A percentile compares a stretch with the other conserved stretches of the same genome.
Evolutionary conservation across 2,113 vertebrate species (phyloP).

Genomic region (Rhinopomastus cyanomelas): DNA sequence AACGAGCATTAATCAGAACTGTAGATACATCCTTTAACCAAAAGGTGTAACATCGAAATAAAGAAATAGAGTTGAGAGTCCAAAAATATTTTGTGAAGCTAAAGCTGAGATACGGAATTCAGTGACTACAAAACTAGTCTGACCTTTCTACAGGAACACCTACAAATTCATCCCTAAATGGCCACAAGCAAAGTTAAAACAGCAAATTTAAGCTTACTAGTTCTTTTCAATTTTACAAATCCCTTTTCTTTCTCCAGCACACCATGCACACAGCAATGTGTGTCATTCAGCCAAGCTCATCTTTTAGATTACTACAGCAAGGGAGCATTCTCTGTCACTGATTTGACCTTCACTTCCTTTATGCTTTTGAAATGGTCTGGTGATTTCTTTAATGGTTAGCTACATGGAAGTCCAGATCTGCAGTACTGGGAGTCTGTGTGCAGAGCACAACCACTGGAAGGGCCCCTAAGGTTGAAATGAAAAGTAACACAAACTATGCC

Average conservation of each 20-base stretch:
- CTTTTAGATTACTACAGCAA: constrained; percentile 14
- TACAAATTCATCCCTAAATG: background rate
- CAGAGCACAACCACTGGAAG: background rate
- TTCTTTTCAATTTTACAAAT: background rate
- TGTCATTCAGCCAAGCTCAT: background rate
- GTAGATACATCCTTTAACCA: background rate
- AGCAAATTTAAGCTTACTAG: background rate
- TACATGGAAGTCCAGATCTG: background rate
- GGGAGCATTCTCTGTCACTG: background rate
- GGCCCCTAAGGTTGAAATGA: background rate
- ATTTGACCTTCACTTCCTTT: constrained; percentile 39
- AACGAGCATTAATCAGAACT: background rate
- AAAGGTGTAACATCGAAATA: background rate
- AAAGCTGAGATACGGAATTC: background rate
- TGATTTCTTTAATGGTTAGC: constrained; percentile 44
- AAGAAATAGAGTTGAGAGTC: background rate
- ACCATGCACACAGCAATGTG: background rate
- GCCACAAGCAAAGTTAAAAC: background rate
- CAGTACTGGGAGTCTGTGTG: background rate
- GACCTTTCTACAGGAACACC: background rate
- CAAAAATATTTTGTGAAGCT: background rate
- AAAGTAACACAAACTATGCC: background rate
- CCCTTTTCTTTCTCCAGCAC: background rate
- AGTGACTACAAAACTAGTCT: background rate
- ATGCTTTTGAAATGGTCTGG: constrained; percentile 5